Percentiles rank a stretch among this genome's conserved stretches.
Conservation (phyloP, 2,113 vertebrate species). For the Casuarius casuarius region DNA sequence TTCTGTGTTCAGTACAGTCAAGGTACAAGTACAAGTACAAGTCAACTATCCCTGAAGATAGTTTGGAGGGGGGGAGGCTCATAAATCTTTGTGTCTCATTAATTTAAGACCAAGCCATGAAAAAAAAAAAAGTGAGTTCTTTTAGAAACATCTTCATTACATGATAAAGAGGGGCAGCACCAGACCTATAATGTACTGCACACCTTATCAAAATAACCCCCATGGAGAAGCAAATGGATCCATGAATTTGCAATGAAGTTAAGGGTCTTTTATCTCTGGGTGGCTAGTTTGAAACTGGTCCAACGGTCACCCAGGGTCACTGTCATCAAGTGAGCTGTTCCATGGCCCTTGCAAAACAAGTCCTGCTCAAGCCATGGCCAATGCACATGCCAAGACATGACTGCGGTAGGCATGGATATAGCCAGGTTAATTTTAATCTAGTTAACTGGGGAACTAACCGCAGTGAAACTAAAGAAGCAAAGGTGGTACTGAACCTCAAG, state of each 20-base stretch:
- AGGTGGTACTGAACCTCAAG: not conserved
- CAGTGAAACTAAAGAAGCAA: not conserved
- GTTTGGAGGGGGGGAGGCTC: not conserved
- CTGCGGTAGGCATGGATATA: not conserved
- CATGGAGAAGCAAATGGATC: not conserved
- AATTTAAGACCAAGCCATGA: not conserved
- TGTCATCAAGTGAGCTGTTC: rapidly evolving
- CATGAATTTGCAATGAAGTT: not conserved
- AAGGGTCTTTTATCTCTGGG: not conserved
- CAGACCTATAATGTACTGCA: rapidly evolving
- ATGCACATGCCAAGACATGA: rapidly evolving
- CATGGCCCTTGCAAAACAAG: not conserved
- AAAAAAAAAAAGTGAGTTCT: not conserved
- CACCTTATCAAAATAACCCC: not conserved
- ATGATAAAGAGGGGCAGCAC: not conserved
- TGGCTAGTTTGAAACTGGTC: not conserved
- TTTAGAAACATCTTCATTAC: not conserved
- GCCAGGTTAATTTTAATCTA: not conserved
- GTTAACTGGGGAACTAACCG: rapidly evolving
- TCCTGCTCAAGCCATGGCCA: not conserved
- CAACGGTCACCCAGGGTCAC: not conserved
- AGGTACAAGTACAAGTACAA: too few relatives aligned
- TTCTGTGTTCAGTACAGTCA: not conserved
- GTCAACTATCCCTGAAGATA: not conserved
- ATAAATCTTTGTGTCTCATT: not conserved